Conservation (phyloP, 2,797 vertebrate genomes). For the Dendrocincla fuliginosa region DNA sequence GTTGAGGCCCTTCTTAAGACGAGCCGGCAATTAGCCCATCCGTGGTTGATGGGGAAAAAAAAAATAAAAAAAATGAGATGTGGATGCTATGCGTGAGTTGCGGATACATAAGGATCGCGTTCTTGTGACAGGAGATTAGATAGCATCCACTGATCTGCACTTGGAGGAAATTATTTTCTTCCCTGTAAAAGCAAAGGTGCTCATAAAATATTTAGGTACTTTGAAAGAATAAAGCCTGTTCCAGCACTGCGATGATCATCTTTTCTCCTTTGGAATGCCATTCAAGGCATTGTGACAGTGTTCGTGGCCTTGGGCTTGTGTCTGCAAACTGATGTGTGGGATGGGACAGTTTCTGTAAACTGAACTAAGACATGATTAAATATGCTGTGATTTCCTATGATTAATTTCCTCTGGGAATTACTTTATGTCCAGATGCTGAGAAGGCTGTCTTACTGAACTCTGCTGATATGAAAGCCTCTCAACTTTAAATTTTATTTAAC, state of each 20-base stretch:
- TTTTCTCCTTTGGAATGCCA: neutral
- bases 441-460: neutral
- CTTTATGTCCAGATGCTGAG: neutral
- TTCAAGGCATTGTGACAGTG: neutral
- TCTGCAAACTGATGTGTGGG: neutral
- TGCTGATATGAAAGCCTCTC: neutral
- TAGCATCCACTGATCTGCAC: neutral
- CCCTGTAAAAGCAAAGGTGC: neutral
- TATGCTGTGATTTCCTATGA: slow-evolving; percentile 37
- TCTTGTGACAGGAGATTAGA: neutral
- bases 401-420: slow-evolving; percentile 3
- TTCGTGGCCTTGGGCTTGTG: neutral
- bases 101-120: neutral
- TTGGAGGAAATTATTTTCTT: neutral
- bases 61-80: neutral
- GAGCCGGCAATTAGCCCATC: neutral
- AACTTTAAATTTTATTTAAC: neutral
- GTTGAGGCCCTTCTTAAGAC: accelerated
- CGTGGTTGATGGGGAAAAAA: neutral
- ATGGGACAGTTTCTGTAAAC: neutral
- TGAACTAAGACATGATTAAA: neutral
- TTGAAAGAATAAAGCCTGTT: neutral
- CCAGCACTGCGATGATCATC: neutral
- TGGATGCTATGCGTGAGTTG: neutral
- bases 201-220: neutral